Conservation (phyloP, 2,888 invertebrate genomes). For the Tetranychus truncatus region DNA sequence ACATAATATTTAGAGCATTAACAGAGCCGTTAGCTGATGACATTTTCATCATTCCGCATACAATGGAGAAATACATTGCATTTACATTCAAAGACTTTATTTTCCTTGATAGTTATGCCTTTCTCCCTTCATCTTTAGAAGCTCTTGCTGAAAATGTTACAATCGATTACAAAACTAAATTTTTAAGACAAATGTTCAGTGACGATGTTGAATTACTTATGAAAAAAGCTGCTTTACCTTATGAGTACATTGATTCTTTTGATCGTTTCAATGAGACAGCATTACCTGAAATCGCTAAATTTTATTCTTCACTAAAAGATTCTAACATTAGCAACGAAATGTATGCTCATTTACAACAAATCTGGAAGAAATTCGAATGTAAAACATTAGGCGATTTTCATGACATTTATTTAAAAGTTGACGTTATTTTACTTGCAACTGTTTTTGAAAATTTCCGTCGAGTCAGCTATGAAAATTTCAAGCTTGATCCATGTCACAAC, state of each 20-base stretch:
- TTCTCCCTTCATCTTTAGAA: not conserved
- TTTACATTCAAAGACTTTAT: not conserved
- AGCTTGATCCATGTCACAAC: not conserved
- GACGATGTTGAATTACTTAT: not conserved
- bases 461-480: not conserved
- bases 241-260: not conserved
- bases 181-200: not conserved
- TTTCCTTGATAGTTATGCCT: not conserved
- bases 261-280: not conserved
- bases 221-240: not conserved
- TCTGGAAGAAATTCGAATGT: not conserved
- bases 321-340: not conserved
- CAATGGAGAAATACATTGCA: conserved; percentile 5
- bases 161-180: not conserved
- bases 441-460: not conserved
- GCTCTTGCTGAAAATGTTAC: not conserved
- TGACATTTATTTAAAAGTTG: not conserved
- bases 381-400: not conserved
- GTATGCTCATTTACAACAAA: not conserved
- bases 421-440: not conserved
- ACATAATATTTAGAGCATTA: not conserved
- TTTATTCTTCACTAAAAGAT: not conserved
- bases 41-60: not conserved
- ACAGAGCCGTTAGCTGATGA: not conserved
- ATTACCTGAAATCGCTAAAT: not conserved